A percentile compares a stretch with the other conserved stretches of the same genome.
Conservation (phyloP, 2,113 vertebrate species). For the Dinomys branickii region DNA sequence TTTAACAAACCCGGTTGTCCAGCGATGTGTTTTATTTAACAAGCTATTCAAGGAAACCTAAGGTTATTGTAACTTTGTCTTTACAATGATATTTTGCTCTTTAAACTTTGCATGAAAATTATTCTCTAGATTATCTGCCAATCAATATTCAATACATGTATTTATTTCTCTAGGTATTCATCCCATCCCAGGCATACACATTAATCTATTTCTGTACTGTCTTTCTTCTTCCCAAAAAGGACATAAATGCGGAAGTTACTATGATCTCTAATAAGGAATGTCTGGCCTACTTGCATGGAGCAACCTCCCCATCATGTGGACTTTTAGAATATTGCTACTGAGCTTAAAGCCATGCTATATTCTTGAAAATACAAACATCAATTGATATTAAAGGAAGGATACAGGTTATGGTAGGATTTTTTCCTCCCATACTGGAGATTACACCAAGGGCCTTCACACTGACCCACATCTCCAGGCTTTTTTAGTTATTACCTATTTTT, state of each 20-base stretch:
- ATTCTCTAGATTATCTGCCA: background rate
- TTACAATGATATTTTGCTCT: background rate
- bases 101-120: slow-evolving; percentile 3
- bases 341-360: background rate
- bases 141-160: background rate
- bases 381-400: slow-evolving; percentile 13
- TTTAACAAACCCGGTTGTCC: background rate
- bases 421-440: background rate
- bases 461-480: too few species aligned
- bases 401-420: background rate
- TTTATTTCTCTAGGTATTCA: background rate
- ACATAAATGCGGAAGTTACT: background rate
- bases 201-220: background rate
- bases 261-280: background rate
- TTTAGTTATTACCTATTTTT: background rate
- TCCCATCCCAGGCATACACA: background rate
- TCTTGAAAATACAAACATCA: background rate
- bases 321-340: slow-evolving; percentile 43
- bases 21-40: background rate
- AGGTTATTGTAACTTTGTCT: background rate
- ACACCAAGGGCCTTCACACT: background rate
- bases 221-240: background rate
- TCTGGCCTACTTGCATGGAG: background rate
- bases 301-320: slow-evolving; percentile 55
- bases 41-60: background rate